These are phyloP conservation scores for Chanos chanos DNA, from an alignment of 2,797 vertebrate species.

Conservation along the genomic window DNA sequence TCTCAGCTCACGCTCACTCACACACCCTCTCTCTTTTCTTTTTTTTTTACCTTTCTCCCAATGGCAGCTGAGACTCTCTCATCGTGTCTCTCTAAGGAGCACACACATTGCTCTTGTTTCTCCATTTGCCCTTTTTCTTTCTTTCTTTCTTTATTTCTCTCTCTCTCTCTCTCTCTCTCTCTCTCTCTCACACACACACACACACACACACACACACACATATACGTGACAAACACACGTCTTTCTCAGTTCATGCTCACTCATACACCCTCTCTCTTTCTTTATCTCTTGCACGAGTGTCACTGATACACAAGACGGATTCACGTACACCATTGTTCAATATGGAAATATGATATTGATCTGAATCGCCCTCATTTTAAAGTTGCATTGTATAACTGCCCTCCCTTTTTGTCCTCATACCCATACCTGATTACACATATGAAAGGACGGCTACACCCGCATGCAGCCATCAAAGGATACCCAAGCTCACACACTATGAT, in stretches of 20 bases:
- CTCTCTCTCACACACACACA: background rate
- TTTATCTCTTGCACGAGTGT: too few relatives aligned
- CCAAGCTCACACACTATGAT: too few relatives aligned
- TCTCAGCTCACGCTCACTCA: background rate
- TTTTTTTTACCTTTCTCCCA: background rate
- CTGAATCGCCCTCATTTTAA: background rate
- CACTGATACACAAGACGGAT: background rate
- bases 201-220: background rate
- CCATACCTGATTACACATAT: background rate
- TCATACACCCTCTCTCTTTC: too few relatives aligned
- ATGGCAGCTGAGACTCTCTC: background rate
- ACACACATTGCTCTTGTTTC: background rate
- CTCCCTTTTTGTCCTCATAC: background rate
- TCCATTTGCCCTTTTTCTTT: background rate
- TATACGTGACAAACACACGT: background rate
- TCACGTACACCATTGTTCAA: background rate
- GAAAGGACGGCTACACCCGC: slow-evolving; percentile 12
- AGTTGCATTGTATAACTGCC: background rate
- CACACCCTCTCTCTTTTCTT: background rate
- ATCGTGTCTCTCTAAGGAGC: background rate
- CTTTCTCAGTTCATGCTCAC: too few relatives aligned
- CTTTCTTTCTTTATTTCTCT: background rate
- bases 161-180: background rate
- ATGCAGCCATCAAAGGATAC: too few relatives aligned
- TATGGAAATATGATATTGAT: background rate